A percentile compares a stretch with the other conserved stretches of the same genome.
These are phyloP conservation scores for Hapalemur alaotrensis DNA, from an alignment of 2,797 vertebrate species.

Conservation along the genomic window DNA sequence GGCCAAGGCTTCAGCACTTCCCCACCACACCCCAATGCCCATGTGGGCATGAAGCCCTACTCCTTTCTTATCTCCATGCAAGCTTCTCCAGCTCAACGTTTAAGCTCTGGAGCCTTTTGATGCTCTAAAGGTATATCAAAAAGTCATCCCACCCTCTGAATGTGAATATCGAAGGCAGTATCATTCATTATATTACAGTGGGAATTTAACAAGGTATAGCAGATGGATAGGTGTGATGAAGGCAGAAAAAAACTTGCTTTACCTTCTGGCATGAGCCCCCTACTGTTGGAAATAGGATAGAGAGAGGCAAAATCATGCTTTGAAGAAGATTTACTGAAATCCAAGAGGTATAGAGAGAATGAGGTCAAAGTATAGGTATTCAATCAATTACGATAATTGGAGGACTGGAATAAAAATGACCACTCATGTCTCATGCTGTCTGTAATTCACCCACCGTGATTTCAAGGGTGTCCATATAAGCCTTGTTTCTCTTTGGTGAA, in stretches of 20 bases:
- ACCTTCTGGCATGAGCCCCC: background rate
- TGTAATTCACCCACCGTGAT: background rate
- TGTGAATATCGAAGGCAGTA: background rate
- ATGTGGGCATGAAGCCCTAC: background rate
- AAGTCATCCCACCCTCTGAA: background rate
- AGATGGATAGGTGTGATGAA: background rate
- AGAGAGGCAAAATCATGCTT: background rate
- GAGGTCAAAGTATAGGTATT: background rate
- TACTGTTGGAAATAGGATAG: background rate
- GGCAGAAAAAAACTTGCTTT: background rate
- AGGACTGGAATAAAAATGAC: background rate
- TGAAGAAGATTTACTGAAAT: background rate
- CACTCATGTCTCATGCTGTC: background rate
- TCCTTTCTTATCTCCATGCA: background rate
- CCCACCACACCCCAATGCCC: background rate
- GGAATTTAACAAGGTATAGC: background rate
- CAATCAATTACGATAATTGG: background rate
- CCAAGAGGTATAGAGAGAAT: background rate
- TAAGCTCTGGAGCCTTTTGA: background rate
- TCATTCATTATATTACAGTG: background rate
- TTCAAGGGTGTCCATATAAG: background rate
- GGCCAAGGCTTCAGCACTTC: background rate
- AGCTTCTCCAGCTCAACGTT: background rate
- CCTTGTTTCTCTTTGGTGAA: conserved; percentile 81
- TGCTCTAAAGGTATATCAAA: background rate